A percentile compares a stretch with the other conserved stretches of the same genome.
phyloP scores from a whole-genome alignment of 2,888 invertebrate genomes.

The Dolomedes plantarius region DNA sequence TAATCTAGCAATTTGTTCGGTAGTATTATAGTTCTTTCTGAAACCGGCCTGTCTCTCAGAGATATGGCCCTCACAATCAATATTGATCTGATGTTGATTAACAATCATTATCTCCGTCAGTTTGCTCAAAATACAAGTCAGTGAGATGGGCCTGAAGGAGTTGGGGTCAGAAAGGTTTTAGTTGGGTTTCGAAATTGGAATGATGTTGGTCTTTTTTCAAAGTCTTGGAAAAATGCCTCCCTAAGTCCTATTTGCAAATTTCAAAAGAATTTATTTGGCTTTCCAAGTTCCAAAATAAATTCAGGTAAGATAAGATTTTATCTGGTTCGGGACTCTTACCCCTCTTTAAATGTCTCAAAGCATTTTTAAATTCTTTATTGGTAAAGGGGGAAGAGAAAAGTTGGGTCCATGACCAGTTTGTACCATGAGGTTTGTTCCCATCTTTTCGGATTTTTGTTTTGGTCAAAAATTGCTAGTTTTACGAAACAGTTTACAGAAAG shows the following conservation, averaged over 20 bases:
- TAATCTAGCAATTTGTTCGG: no score
- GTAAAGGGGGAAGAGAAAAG: slow-evolving; percentile 14
- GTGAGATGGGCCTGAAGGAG: slow-evolving; percentile 17
- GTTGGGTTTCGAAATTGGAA: slow-evolving; percentile 10
- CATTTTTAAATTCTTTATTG: neutral
- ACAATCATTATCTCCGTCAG: slow-evolving; percentile 7
- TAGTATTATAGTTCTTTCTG: no score
- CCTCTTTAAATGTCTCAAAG: neutral
- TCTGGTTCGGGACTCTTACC: slow-evolving; percentile 21
- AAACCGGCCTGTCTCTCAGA: no score
- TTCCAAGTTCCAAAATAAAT: slow-evolving; percentile 12
- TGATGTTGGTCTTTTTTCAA: no score
- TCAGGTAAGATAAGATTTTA: neutral
- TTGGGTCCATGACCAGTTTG: neutral
- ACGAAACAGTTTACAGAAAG: neutral
- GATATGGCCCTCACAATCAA: no score
- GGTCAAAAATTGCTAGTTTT: neutral
- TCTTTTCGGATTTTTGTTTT: neutral
- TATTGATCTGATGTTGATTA: neutral
- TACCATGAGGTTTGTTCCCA: neutral
- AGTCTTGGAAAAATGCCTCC: slow-evolving; percentile 9
- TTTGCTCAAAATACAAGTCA: neutral
- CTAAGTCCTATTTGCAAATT: slow-evolving; percentile 19
- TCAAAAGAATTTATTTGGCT: neutral
- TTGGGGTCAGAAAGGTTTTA: slow-evolving; percentile 9